Conservation (phyloP, 2,888 invertebrate species). For the Boloria euphrosyne region DNA sequence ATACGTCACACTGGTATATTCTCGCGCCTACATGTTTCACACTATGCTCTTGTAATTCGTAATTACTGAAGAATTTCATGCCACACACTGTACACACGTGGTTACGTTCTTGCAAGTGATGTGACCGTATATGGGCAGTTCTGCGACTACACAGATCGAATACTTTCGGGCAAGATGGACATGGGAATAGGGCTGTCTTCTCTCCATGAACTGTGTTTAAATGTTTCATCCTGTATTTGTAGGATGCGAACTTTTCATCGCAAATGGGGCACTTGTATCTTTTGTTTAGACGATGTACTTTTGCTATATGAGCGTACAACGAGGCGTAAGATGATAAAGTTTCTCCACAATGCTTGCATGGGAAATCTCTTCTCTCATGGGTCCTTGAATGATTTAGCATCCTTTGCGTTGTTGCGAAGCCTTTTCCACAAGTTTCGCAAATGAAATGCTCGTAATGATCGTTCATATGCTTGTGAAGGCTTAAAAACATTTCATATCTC, state of each 20-base stretch:
- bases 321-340: slow-evolving; percentile 62
- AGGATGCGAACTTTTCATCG: slow-evolving; percentile 71
- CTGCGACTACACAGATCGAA: slow-evolving; percentile 72
- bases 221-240: slow-evolving; percentile 71
- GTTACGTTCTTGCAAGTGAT: slow-evolving; percentile 73
- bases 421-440: slow-evolving; percentile 74
- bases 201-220: slow-evolving; percentile 66
- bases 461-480: slow-evolving; percentile 75
- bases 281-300: slow-evolving; percentile 66
- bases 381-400: slow-evolving; percentile 71
- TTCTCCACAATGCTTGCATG: slow-evolving; percentile 68
- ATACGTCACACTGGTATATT: slow-evolving; percentile 80
- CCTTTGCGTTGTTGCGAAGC: slow-evolving; percentile 68
- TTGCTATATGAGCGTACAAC: slow-evolving; percentile 66
- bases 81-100: slow-evolving; percentile 77
- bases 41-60: slow-evolving; percentile 80
- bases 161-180: slow-evolving; percentile 69
- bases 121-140: slow-evolving; percentile 69
- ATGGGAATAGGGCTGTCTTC: slow-evolving; percentile 69
- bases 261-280: slow-evolving; percentile 76
- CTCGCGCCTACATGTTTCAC: slow-evolving; percentile 79
- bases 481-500: slow-evolving; percentile 71
- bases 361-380: slow-evolving; percentile 66
- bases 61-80: slow-evolving; percentile 80
- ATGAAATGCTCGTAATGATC: slow-evolving; percentile 74